phyloP scores from a whole-genome alignment of 2,888 invertebrate species.

The Cybosia mesomella region DNA sequence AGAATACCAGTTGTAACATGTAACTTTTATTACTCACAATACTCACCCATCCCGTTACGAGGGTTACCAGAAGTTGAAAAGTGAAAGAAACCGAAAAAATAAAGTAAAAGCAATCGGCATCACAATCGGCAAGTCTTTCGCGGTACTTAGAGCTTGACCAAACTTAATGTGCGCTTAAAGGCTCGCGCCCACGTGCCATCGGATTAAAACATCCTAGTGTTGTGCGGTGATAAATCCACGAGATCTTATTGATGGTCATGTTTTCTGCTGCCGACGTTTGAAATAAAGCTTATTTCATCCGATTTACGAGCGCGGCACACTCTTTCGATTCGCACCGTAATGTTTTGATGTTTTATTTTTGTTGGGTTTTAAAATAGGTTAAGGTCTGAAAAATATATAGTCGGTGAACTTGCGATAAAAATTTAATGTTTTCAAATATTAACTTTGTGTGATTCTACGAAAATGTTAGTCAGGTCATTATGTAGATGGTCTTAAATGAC shows the following conservation, averaged over 20 bases:
- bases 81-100: constrained; percentile 9
- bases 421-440: not conserved
- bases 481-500: not conserved
- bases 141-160: constrained; percentile 40
- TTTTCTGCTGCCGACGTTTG: constrained; percentile 55
- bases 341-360: constrained; percentile 31
- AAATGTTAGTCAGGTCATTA: constrained; percentile 1
- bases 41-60: constrained; percentile 7
- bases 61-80: constrained; percentile 3
- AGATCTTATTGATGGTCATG: constrained; percentile 57
- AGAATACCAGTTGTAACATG: not conserved
- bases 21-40: not conserved
- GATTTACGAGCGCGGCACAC: constrained; percentile 47
- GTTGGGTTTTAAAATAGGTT: constrained; percentile 37
- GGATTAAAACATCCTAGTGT: constrained; percentile 61
- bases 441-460: constrained; percentile 2
- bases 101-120: constrained; percentile 19
- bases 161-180: constrained; percentile 51
- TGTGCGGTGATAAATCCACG: constrained; percentile 58
- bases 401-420: not conserved
- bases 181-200: constrained; percentile 50
- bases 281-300: constrained; percentile 52
- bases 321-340: constrained; percentile 36
- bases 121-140: constrained; percentile 27
- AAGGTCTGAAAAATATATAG: constrained; percentile 32